These are phyloP conservation scores for Amiota communis DNA, from an alignment of 2,888 invertebrate species.

Conservation along the genomic window DNA sequence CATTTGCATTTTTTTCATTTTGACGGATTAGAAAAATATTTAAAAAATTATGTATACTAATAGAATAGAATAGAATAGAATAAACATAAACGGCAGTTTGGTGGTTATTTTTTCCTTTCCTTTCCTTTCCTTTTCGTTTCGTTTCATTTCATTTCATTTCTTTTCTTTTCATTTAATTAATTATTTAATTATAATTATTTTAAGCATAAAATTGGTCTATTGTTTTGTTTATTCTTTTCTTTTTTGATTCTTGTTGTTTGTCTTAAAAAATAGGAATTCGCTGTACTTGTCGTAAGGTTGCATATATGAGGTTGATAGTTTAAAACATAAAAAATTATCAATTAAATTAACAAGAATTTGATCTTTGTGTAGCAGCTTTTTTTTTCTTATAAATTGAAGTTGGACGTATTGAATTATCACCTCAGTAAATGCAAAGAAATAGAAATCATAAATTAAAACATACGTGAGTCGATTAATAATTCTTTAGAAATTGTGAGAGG, in stretches of 20 bases:
- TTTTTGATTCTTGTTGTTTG: not conserved
- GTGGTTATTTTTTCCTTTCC: conserved; percentile 8
- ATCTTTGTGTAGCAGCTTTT: conserved; percentile 8
- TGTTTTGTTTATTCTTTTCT: not conserved
- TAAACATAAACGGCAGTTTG: conserved; percentile 22
- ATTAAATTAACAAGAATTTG: not conserved
- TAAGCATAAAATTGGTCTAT: conserved; percentile 30
- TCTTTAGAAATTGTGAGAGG: too few species aligned
- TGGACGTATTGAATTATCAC: conserved; percentile 66
- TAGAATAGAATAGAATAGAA: conserved; percentile 3
- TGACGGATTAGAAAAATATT: not conserved
- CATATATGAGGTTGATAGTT: not conserved
- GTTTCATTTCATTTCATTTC: conserved; percentile 4
- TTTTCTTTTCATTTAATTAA: not conserved
- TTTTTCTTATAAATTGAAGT: not conserved
- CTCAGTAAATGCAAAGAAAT: conserved; percentile 51
- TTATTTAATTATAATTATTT: conserved; percentile 4
- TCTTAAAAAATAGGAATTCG: conserved; percentile 54
- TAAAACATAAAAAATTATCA: not conserved
- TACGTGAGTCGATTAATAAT: too few species aligned
- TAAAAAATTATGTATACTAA: not conserved
- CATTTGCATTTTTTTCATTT: conserved; percentile 25
- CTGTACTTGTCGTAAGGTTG: conserved; percentile 16
- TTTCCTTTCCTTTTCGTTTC: conserved; percentile 7
- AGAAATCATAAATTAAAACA: conserved; percentile 40